Percentiles rank a stretch among this genome's conserved stretches.
These are phyloP conservation scores for Octonoba sinensis DNA, from an alignment of 2,888 invertebrate species.

Conservation along the genomic window DNA sequence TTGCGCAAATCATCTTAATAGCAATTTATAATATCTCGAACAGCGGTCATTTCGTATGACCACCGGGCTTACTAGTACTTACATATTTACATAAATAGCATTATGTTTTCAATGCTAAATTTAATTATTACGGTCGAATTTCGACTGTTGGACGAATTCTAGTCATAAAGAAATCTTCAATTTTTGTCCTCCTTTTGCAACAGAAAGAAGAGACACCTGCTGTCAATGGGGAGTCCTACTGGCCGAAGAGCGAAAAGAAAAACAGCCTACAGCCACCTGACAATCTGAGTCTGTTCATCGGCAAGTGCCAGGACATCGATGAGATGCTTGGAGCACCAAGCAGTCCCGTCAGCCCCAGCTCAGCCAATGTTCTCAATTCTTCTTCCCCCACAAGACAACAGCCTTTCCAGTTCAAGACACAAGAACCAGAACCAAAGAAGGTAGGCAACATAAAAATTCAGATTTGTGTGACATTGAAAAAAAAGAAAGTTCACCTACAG, in stretches of 20 bases:
- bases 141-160: too few species aligned
- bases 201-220: background rate
- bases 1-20: too few species aligned
- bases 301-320: constrained; percentile 88
- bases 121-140: too few species aligned
- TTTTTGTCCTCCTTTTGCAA: background rate
- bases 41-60: too few species aligned
- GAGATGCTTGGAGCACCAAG: constrained; percentile 80
- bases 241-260: constrained; percentile 69
- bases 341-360: constrained; percentile 53
- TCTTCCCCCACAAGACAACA: constrained; percentile 53
- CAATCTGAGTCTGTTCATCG: constrained; percentile 79
- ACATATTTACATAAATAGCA: too few species aligned
- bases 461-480: too few species aligned
- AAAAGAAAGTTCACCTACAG: too few species aligned
- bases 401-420: constrained; percentile 38
- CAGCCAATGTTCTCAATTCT: constrained; percentile 20
- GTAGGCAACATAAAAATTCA: background rate
- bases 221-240: constrained; percentile 19
- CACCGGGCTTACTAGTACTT: too few species aligned
- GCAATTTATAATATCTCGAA: too few species aligned
- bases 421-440: background rate
- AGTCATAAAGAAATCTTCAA: background rate
- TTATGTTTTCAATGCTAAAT: too few species aligned
- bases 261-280: constrained; percentile 64